Conservation (phyloP, 1,140 invertebrate species). For the Drosophila setifemur region DNA sequence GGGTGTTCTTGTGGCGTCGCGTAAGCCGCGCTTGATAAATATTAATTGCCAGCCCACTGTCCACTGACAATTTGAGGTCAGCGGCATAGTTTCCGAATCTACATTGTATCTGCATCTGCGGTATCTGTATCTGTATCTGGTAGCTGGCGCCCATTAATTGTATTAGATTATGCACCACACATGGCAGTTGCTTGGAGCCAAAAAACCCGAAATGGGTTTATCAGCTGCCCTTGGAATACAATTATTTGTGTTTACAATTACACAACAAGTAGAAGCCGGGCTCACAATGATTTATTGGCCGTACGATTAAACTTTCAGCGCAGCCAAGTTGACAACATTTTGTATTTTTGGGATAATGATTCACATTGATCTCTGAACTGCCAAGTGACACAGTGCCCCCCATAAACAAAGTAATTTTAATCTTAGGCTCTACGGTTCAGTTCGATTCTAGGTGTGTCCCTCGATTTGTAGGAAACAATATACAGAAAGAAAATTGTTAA, state of each 20-base stretch:
- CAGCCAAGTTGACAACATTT: constrained; percentile 43
- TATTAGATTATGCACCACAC: constrained; percentile 50
- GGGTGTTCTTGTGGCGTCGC: constrained; percentile 34
- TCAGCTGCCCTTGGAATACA: constrained; percentile 46
- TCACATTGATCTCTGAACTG: constrained; percentile 54
- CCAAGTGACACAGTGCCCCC: constrained; percentile 29
- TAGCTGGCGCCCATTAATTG: constrained; percentile 57
- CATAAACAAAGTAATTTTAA: constrained; percentile 33
- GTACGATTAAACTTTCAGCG: constrained; percentile 1
- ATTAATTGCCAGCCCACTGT: constrained; percentile 61
- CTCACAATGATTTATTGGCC: constrained; percentile 61
- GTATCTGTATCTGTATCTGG: constrained; percentile 11
- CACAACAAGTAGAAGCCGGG: constrained; percentile 22
- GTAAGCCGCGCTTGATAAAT: constrained; percentile 61
- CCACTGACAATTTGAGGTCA: constrained; percentile 67
- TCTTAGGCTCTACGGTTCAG: background rate
- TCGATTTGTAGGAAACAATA: background rate
- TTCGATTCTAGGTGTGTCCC: constrained; percentile 33
- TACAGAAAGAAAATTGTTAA: background rate
- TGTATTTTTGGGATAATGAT: constrained; percentile 59
- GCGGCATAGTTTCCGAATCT: constrained; percentile 36
- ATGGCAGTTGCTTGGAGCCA: constrained; percentile 20
- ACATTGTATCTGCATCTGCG: constrained; percentile 26
- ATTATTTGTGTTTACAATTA: no score
- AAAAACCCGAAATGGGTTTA: constrained; percentile 20